Evolutionary conservation across 2,797 vertebrate species (phyloP), one percentile per base, ranked within the genome.

Genomic region (Pteropus rufus): DNA sequence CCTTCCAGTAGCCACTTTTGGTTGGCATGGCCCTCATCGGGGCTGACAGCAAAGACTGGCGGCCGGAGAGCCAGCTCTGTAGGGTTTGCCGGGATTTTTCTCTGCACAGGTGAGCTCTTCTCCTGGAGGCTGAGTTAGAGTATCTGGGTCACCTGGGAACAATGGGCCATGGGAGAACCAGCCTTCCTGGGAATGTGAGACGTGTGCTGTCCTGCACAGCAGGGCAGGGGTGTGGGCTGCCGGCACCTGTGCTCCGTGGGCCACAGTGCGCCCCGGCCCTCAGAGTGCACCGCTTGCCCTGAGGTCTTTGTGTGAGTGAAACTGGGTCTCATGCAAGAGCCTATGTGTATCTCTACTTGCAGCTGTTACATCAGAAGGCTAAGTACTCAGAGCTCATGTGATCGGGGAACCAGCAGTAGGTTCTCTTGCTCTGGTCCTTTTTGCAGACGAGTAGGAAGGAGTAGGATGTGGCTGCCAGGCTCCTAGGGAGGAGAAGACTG

Each of bases 371-470:
- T 31, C 77, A 76, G 85, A 84, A 60, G 52, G 77, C 56, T 41
- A 41, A 80, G 34, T 41, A 14, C 21, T 2, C 21, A 75, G 54
- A 79, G 52, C 41, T 41, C 60, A 67, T 44, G 52, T 0, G 0
- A 1, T 29, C 4, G 5, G 82, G 56, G 49, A 70, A 4, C 58
- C 44, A 39, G 65, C 54, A 73, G 10, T 21, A 62, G 70, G 31
- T 49, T 49, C n/a, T 52, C 41, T 67, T n/a, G 21, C 56, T 93
- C 60, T 86, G 80, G 31, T 36, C 86, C 72, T 94, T 69, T 80
- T 64, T 80, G 49, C 0, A 0, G 14, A 46, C 39, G 10, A 67
- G 41, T 70, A n/a, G 49, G 65, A 82, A 31, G 79, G 54, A 85
- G 5, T 39, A 15, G 44, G 21, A 41, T 49, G 24, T 65, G 81